Evolutionary conservation across 2,113 vertebrate genomes (phyloP), one percentile per base, ranked within the genome.

Genomic region (Ailuropoda melanoleuca): DNA sequence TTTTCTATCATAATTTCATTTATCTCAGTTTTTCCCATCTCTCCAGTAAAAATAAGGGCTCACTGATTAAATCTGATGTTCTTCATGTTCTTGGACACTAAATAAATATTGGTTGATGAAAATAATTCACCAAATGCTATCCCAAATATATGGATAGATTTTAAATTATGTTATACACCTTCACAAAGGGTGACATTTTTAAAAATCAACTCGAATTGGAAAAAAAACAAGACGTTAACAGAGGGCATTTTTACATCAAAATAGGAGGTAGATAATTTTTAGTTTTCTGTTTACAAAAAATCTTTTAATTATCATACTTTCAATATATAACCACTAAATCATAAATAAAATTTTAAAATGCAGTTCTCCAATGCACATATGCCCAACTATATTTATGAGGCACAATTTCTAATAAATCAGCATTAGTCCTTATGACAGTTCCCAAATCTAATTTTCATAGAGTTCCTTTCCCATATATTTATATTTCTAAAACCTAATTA

Each of bases 21-120:
- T 88, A 72, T 21, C 21, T 88, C 80, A 75, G 37, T 37, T 34
- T 94, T 90, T 53, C 23, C 29, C 72, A 74, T 43, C 34, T 66
- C 21, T 53, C 34, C 34, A 95, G 10, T 55, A 90, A 96, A 96
- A 93, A 78, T 50, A 72, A 82, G 64, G 15, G 24, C 29, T 48
- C 58, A 56, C 1, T 75, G 37, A 90, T 43, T 88, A 95, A 88
- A 46, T 56, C 23, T 80, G 21, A 50, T 92, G 29, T 15, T 81
- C 10, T 56, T 84, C 6, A 26, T 43, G 34, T 39, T 23, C 48
- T 89, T 74, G 31, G 39, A 19, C 6, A 74, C 75, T 24, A 89
- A 94, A 53, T 82, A 95, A 93, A 66, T 81, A 66, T 46, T 78
- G 29, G 43, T 43, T 95, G 50, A 93, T 72, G 46, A 83, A 77